These are phyloP conservation scores for Andrena chrysosceles DNA, from an alignment of 2,888 invertebrate genomes.

Conservation along the genomic window DNA sequence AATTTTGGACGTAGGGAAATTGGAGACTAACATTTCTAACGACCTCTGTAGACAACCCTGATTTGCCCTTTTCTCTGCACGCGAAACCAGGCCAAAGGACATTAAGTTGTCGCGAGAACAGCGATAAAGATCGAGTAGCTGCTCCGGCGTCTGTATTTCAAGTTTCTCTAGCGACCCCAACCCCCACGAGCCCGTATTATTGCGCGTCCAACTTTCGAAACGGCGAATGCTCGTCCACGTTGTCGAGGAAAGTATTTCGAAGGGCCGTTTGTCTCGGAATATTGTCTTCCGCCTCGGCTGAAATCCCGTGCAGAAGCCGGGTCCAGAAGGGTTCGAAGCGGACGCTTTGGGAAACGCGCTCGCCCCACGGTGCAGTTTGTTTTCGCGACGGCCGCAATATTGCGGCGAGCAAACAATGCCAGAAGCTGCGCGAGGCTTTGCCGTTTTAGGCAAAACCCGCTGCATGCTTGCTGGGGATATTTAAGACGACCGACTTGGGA, in stretches of 20 bases:
- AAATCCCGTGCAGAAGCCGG: slow-evolving; percentile 2
- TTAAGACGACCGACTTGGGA: slow-evolving; percentile 17
- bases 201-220: neutral
- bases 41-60: too few relatives aligned
- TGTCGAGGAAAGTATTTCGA: neutral
- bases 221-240: neutral
- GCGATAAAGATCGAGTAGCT: too few relatives aligned
- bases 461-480: slow-evolving; percentile 11
- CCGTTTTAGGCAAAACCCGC: slow-evolving; percentile 9
- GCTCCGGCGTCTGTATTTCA: too few relatives aligned
- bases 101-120: too few relatives aligned
- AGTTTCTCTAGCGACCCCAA: too few relatives aligned
- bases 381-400: slow-evolving; percentile 47
- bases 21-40: too few relatives aligned
- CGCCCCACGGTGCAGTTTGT: slow-evolving; percentile 32
- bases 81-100: too few relatives aligned
- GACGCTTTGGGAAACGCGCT: neutral
- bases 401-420: slow-evolving; percentile 52
- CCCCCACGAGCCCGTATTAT: neutral
- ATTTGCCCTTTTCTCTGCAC: too few relatives aligned
- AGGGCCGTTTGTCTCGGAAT: slow-evolving; percentile 15
- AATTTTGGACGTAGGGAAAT: too few relatives aligned
- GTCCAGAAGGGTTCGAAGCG: slow-evolving; percentile 3
- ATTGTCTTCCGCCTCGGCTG: slow-evolving; percentile 15
- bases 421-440: slow-evolving; percentile 16